Evolutionary conservation across 1,140 invertebrate genomes (phyloP).

Genomic region (Habropoda laboriosa): DNA sequence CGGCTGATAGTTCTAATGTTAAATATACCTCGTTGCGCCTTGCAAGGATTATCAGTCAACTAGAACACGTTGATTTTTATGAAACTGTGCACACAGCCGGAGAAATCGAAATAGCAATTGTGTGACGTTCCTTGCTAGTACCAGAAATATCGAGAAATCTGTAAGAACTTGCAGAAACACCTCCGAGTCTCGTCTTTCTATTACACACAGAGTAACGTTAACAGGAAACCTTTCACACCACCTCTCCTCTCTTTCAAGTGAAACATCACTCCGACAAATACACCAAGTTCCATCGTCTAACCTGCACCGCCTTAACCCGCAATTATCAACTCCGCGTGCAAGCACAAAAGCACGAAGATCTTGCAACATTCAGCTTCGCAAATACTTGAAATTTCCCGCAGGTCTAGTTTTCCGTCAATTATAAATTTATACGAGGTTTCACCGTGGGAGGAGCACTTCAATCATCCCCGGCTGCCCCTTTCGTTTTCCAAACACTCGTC

Average conservation of each 20-base stretch:
- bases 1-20: too few relatives aligned
- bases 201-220: not conserved
- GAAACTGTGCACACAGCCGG: too few relatives aligned
- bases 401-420: not conserved
- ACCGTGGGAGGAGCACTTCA: not conserved
- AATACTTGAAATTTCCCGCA: not conserved
- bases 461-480: not conserved
- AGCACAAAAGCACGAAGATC: not conserved
- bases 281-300: too few relatives aligned
- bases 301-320: not conserved
- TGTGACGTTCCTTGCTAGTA: too few relatives aligned
- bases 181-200: not conserved
- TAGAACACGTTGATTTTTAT: too few relatives aligned
- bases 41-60: too few relatives aligned
- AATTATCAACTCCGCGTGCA: not conserved
- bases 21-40: too few relatives aligned
- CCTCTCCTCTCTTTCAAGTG: too few relatives aligned
- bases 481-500: not conserved
- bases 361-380: not conserved
- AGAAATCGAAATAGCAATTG: too few relatives aligned
- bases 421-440: slow-evolving; percentile 12
- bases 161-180: too few relatives aligned
- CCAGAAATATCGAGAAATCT: not conserved
- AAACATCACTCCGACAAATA: too few relatives aligned
- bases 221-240: slow-evolving; percentile 6